These are phyloP conservation scores for Neomicropteryx cornuta DNA, from an alignment of 1,140 invertebrate species.

Conservation along the genomic window DNA sequence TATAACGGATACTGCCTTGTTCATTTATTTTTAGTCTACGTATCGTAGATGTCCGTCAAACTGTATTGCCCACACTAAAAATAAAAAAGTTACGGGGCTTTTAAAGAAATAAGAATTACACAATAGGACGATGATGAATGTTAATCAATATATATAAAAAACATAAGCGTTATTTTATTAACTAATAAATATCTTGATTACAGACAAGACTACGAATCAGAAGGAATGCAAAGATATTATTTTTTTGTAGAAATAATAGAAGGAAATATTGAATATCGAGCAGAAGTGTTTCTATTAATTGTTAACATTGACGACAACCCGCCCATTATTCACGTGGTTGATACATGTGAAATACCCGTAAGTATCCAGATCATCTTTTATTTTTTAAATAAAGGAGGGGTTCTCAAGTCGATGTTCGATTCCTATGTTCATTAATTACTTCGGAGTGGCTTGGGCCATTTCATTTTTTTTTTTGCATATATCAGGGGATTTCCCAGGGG, in stretches of 20 bases:
- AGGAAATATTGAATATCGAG: constrained; percentile 9
- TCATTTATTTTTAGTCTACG: too few species aligned
- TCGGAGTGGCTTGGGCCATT: constrained; percentile 7
- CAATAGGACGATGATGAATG: too few species aligned
- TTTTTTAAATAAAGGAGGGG: background rate
- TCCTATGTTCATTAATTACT: constrained; percentile 12
- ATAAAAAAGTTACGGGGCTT: too few species aligned
- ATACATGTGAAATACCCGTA: constrained; percentile 29
- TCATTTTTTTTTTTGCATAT: background rate
- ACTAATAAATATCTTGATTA: constrained; percentile 16
- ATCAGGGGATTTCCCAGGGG: background rate
- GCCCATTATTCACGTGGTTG: constrained; percentile 30
- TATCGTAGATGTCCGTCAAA: too few species aligned
- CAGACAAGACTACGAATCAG: constrained; percentile 40
- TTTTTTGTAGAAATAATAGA: constrained; percentile 23
- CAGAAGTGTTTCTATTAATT: constrained; percentile 24
- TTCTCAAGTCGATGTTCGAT: constrained; percentile 3
- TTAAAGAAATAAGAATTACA: too few species aligned
- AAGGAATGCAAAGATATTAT: constrained; percentile 26
- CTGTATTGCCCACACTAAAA: too few species aligned
- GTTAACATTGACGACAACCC: constrained; percentile 41
- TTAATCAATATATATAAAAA: background rate
- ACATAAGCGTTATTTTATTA: background rate
- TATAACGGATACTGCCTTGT: too few species aligned
- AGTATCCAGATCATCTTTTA: constrained; percentile 9